These are phyloP conservation scores for Hydrotaea cyrtoneurina DNA, from an alignment of 2,888 invertebrate species.

Conservation along the genomic window DNA sequence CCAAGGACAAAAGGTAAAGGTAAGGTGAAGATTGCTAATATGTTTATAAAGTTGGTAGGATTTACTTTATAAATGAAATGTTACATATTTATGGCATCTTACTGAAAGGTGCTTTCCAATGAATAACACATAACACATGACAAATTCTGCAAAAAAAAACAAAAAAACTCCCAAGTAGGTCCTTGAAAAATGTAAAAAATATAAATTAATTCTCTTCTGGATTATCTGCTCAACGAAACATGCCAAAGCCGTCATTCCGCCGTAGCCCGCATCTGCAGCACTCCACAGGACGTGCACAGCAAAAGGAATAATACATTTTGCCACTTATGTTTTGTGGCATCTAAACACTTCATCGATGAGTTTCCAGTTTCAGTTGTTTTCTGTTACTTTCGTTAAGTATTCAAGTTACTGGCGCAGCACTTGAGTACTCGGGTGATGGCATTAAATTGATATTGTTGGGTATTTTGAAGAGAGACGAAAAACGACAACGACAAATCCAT, in stretches of 20 bases:
- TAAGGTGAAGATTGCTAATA: too few relatives aligned
- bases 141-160: too few relatives aligned
- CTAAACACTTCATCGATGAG: not conserved
- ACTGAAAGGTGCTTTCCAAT: too few relatives aligned
- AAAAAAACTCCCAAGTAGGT: not conserved
- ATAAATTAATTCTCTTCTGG: not conserved
- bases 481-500: slow-evolving; percentile 39
- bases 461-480: not conserved
- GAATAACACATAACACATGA: too few relatives aligned
- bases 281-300: not conserved
- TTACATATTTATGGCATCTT: too few relatives aligned
- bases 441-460: not conserved
- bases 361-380: not conserved
- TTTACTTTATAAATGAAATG: too few relatives aligned
- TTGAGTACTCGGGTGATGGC: not conserved
- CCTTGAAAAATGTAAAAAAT: not conserved
- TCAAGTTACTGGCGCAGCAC: slow-evolving; percentile 18
- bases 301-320: not conserved
- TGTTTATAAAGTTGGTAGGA: too few relatives aligned
- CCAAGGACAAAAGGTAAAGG: too few relatives aligned
- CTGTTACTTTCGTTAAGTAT: not conserved
- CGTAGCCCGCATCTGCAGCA: not conserved
- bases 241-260: not conserved
- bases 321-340: slow-evolving; percentile 16
- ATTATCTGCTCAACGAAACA: not conserved